Evolutionary conservation across 2,113 vertebrate genomes (phyloP).

Genomic region (Podiceps cristatus): DNA sequence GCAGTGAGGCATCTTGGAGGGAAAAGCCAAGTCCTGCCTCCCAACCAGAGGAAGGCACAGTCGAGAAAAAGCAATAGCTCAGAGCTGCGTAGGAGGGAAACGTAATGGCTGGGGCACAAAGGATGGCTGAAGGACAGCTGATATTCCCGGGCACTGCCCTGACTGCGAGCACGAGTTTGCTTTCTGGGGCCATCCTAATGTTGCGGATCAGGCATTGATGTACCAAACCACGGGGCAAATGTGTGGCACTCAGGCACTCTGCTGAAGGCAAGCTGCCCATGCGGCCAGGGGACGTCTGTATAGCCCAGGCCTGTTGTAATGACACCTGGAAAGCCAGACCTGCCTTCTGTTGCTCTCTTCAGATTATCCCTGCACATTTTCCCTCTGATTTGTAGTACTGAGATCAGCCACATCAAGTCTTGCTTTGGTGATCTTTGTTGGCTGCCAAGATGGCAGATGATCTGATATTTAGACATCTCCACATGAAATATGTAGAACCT

Average conservation of each 20-base stretch:
- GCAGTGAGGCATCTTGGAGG: neutral
- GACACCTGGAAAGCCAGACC: neutral
- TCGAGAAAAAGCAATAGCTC: neutral
- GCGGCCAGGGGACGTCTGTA: no score
- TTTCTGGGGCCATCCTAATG: neutral
- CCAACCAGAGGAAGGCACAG: neutral
- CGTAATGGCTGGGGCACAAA: neutral
- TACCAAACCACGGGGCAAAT: rapidly evolving
- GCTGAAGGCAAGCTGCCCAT: neutral
- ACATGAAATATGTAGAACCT: neutral
- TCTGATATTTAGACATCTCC: neutral
- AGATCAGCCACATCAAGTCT: neutral
- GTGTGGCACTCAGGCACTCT: no score
- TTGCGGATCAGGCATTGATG: neutral
- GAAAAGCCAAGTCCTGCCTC: neutral
- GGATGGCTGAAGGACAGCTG: neutral
- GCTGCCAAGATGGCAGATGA: neutral
- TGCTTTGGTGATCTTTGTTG: neutral
- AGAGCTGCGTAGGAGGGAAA: neutral
- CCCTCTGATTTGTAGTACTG: neutral
- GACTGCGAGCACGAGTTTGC: neutral
- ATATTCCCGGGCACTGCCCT: neutral
- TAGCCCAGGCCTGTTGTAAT: neutral
- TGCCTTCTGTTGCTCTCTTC: neutral
- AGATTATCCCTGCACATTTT: neutral